Evolutionary conservation across 2,113 vertebrate genomes (phyloP), one percentile per base, ranked within the genome.

Genomic region (Trematocara stigmaticum): DNA sequence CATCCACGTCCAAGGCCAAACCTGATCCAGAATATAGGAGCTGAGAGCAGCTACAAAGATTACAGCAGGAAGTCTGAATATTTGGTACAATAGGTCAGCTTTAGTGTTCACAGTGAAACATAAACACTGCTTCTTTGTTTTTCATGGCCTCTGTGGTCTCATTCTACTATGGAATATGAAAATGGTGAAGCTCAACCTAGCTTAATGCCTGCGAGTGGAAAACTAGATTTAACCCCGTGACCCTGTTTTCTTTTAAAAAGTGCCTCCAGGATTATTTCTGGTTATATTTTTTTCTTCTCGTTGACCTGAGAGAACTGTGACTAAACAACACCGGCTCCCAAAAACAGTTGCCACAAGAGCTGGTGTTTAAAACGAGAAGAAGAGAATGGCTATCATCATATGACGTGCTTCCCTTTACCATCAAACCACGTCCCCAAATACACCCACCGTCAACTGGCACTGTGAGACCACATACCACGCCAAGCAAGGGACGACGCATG

Each of bases 361-460:
- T 10, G 6, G 26, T 34, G 35, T 81, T 89, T 78, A 56, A 84
- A 79, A 69, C 61, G 69, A 86, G 51, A 83, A 74, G 53, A 64
- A 61, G 18, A 84, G 49, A 93, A 64, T 40, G 81, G 40, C 57
- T 47, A 53, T 49, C 69, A 82, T 79, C 7, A 51, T 42, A 81
- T 92, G 92, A 93, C 87, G 90, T 40, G 81, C 71, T 88, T 91
- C 42, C 56, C 52, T 92, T 87, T 45, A 80, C 85, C 87, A 84
- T 91, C 88, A 81, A 95, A 93, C 95, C 95, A 10, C 92, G 59
- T 83, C 81, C 84, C 89, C 81, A 89, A 92, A 93, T 88, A 93
- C 87, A 66, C 90, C 92, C 56, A 88, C 85, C 86, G 40, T 86
- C 79, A 29, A 64, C 90, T 74, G 89, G 86, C 59, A 87, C 79